Percentiles rank a stretch among this genome's conserved stretches.
phyloP scores from a whole-genome alignment of 2,888 invertebrate genomes.

The Laspeyria flexula region DNA sequence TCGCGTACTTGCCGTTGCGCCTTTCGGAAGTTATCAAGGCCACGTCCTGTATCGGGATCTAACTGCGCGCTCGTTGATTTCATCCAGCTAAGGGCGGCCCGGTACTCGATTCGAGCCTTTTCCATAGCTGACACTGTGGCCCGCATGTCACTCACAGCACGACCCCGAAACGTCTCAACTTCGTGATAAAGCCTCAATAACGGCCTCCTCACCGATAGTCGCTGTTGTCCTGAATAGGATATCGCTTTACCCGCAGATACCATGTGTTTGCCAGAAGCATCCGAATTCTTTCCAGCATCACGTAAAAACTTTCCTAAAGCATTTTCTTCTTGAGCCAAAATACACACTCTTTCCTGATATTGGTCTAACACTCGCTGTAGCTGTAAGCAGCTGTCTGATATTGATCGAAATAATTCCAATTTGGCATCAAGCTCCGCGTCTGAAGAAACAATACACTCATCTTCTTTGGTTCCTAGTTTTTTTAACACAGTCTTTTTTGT shows the following conservation, averaged over 20 bases:
- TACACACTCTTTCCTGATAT: conserved; percentile 96
- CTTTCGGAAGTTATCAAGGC: conserved; percentile 97
- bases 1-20: conserved; percentile 92
- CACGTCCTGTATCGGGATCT: conserved; percentile 98
- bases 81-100: conserved; percentile 99
- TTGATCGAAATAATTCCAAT: conserved; percentile 96
- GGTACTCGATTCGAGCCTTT: conserved; percentile 96
- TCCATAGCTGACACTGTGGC: conserved; percentile 97
- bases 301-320: conserved; percentile 97
- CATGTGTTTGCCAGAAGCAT: conserved; percentile 90
- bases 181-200: conserved; percentile 95
- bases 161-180: conserved; percentile 98
- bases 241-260: conserved; percentile 92
- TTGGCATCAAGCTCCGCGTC: conserved; percentile 99
- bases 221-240: conserved; percentile 96
- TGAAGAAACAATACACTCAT: conserved; percentile 97
- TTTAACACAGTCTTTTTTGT: conserved; percentile 97
- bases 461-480: conserved; percentile 98
- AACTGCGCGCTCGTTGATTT: conserved; percentile 97
- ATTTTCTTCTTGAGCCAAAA: conserved; percentile 98
- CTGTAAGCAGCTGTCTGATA: conserved; percentile 95
- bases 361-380: conserved; percentile 95
- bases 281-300: conserved; percentile 95
- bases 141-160: conserved; percentile 97
- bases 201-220: conserved; percentile 94